Conservation (phyloP, 2,888 invertebrate species). For the Epinotia bilunana region DNA sequence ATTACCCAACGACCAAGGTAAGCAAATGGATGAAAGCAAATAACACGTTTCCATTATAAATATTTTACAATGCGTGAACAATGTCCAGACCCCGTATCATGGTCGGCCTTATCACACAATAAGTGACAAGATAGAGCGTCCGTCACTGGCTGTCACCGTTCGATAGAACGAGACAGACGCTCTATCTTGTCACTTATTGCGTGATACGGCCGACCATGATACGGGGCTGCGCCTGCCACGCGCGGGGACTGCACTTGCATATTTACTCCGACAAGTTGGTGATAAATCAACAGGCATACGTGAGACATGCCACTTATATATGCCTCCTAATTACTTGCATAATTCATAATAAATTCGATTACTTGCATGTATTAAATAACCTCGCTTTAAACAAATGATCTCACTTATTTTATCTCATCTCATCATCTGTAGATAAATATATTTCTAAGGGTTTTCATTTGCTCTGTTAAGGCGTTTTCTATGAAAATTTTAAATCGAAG, state of each 20-base stretch:
- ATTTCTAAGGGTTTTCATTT: neutral
- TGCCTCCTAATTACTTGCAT: slow-evolving; percentile 1
- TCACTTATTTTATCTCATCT: neutral
- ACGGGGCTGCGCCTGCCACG: slow-evolving; percentile 29
- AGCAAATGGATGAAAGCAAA: slow-evolving; percentile 42
- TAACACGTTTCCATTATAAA: slow-evolving; percentile 42
- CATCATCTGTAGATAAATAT: neutral
- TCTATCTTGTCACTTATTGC: too few species aligned
- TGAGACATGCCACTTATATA: neutral
- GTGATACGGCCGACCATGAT: too few species aligned
- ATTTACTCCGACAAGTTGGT: slow-evolving; percentile 18
- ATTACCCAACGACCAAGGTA: slow-evolving; percentile 39
- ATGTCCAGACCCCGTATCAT: too few species aligned
- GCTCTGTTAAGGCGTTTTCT: too few species aligned
- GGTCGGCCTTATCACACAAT: too few species aligned
- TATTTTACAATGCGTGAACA: slow-evolving; percentile 35
- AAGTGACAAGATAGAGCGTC: too few species aligned
- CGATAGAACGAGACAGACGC: too few species aligned
- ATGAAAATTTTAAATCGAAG: too few species aligned
- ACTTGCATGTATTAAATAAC: neutral
- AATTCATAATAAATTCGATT: neutral
- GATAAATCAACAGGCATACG: slow-evolving; percentile 16
- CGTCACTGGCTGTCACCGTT: too few species aligned
- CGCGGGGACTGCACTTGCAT: slow-evolving; percentile 33
- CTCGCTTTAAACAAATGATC: too few species aligned